Base-by-base conservation (phyloP, 2,113 vertebrate genomes). In the Spea multiplicata region DNA sequence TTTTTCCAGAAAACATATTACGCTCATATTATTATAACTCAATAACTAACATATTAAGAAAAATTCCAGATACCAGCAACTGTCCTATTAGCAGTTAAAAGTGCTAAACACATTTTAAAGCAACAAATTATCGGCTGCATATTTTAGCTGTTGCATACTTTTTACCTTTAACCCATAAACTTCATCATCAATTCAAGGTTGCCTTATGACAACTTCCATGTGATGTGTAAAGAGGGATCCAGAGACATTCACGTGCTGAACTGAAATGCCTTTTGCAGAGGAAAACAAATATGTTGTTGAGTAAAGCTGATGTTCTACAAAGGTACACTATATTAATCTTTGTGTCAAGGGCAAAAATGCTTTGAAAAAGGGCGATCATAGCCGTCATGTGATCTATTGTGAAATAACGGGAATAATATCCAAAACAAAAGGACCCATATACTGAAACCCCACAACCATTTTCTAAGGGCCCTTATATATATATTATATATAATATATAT, bases 141-240 rank as follows among this genome's bases (percentile, higher is more conserved):
- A 86, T 85, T 93, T 93, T 74, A 85, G 81, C 77, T n/a, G 12
- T 87, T 88, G 82, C 88, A 84, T 88, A 90, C 87, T 85, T 84
- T 85, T 85, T 91, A 90, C 87, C 86, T 88, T 89, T 77, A 88
- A 83, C 80, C 86, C 79, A 83, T 90, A 91, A 91, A 88, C 76
- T 78, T 66, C 71, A 83, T 86, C 87, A 89, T 89, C 85, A 87
- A 3, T 72, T 67, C 3, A 4, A 86, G 84, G 88, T 88, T 81
- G 85, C 57, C 64, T 70, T 5, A 69, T 91, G 83, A 83, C 88
- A 85, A 81, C 83, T 71, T 88, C 78, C 71, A 82, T 82, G 83
- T 74, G 84, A 81, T 48, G 71, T 59, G 66, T 80, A 84, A 82
- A 81, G 85, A 83, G 66, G 55, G 61, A 87, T 80, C 53, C 78